Evolutionary conservation across 2,113 vertebrate genomes (phyloP).

Genomic region (Toxostoma redivivum): DNA sequence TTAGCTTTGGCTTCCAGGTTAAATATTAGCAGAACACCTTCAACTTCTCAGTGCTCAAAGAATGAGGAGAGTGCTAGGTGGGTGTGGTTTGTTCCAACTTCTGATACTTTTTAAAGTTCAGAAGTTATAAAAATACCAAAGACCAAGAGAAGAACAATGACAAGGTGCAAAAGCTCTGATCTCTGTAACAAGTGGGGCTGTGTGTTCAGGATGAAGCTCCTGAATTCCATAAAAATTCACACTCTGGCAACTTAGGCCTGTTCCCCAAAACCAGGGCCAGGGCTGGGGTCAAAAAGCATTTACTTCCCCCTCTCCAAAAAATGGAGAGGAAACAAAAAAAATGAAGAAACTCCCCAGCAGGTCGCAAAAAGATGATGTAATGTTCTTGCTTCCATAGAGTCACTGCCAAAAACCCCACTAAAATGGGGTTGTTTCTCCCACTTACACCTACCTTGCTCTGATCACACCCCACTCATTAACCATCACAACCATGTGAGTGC

Average conservation of each 20-base stretch:
- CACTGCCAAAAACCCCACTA: background rate
- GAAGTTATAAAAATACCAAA: background rate
- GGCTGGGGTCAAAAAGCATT: background rate
- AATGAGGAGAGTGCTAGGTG: background rate
- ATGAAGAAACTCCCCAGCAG: background rate
- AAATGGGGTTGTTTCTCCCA: background rate
- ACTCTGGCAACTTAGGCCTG: rapidly evolving
- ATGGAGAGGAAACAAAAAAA: background rate
- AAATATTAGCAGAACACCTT: constrained; percentile 13
- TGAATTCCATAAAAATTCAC: background rate
- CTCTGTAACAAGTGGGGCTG: background rate
- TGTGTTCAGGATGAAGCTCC: background rate
- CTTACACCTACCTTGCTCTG: rapidly evolving
- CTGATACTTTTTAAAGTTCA: background rate
- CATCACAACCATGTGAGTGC: background rate
- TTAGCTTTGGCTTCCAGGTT: background rate
- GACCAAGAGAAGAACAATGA: background rate
- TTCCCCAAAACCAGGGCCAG: background rate
- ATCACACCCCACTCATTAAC: background rate
- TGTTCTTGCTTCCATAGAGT: background rate
- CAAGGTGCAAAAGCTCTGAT: background rate
- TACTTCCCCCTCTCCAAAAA: background rate
- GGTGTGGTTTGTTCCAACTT: background rate
- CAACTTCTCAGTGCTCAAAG: background rate
- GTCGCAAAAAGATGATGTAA: rapidly evolving